Percentiles rank a stretch among this genome's conserved stretches.
Conservation (phyloP, 2,113 vertebrate species). For the Polypterus bichir region DNA sequence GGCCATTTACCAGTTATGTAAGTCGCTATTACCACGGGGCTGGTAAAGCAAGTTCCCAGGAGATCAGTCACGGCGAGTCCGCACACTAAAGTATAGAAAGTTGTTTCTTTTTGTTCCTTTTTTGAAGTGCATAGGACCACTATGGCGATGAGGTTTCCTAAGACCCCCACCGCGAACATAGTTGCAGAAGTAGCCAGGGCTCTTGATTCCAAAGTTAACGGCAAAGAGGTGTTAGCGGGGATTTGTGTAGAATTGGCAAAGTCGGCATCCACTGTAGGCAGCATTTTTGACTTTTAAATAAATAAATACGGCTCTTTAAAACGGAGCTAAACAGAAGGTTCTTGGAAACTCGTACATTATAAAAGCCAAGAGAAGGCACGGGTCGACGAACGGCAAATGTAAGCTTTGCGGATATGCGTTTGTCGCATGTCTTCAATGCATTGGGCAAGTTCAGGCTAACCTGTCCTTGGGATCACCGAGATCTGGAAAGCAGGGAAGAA, state of each 20-base stretch:
- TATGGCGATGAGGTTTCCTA: slow-evolving; percentile 59
- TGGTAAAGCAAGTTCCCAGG: slow-evolving; percentile 60
- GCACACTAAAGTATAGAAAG: slow-evolving; percentile 60
- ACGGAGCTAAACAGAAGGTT: too few species aligned
- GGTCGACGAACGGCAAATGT: too few species aligned
- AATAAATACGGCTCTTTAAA: too few species aligned
- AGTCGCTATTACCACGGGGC: slow-evolving; percentile 60
- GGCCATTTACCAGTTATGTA: slow-evolving; percentile 52
- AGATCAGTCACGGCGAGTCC: slow-evolving; percentile 65
- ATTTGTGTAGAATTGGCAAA: slow-evolving; percentile 30
- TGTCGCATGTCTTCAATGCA: too few species aligned
- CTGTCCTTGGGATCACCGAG: too few species aligned
- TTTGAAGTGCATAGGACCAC: slow-evolving; percentile 55
- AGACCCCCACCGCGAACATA: slow-evolving; percentile 56
- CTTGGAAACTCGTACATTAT: too few species aligned
- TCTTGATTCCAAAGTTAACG: slow-evolving; percentile 39
- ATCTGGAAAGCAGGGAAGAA: too few species aligned
- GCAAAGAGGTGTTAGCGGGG: slow-evolving; percentile 27
- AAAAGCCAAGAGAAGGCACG: too few species aligned
- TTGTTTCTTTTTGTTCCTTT: slow-evolving; percentile 59
- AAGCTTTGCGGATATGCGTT: too few species aligned
- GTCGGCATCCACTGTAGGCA: slow-evolving; percentile 21
- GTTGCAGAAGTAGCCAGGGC: slow-evolving; percentile 51
- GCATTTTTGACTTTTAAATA: slow-evolving; percentile 15
- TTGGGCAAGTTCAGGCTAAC: too few species aligned